phyloP scores from a whole-genome alignment of 2,797 vertebrate species.

The Erpetoichthys calabaricus region DNA sequence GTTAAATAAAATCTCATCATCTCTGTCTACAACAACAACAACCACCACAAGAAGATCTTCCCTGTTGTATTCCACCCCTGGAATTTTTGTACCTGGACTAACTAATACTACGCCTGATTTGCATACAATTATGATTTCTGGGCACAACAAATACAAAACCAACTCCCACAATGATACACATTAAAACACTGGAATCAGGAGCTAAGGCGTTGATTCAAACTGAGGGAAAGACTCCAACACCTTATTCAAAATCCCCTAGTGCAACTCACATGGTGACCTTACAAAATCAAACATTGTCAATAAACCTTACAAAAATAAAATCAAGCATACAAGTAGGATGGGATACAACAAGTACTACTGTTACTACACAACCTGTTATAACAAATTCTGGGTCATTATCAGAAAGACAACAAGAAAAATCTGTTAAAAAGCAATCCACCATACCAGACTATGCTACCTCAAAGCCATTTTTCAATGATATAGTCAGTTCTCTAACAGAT shows the following conservation, averaged over 20 bases:
- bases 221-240: too few relatives aligned
- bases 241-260: too few relatives aligned
- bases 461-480: background rate
- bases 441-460: constrained; percentile 13
- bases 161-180: too few relatives aligned
- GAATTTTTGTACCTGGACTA: too few relatives aligned
- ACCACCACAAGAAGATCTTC: constrained; percentile 10
- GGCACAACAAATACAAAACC: too few relatives aligned
- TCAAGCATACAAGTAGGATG: constrained; percentile 13
- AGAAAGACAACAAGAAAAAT: constrained; percentile 14
- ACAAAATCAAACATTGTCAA: too few relatives aligned
- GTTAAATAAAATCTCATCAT: constrained; percentile 23
- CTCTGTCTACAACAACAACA: constrained; percentile 7
- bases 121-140: too few relatives aligned
- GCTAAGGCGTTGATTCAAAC: too few relatives aligned
- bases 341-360: constrained; percentile 16
- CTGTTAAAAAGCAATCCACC: constrained; percentile 13
- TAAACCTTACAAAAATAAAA: background rate
- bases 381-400: constrained; percentile 11
- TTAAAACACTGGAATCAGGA: too few relatives aligned
- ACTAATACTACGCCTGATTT: too few relatives aligned
- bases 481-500: constrained; percentile 14
- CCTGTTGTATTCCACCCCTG: too few relatives aligned
- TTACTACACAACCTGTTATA: constrained; percentile 15
- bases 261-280: too few relatives aligned